Evolutionary conservation across 2,797 vertebrate species (phyloP).

Genomic region (Podarcis siculus): DNA sequence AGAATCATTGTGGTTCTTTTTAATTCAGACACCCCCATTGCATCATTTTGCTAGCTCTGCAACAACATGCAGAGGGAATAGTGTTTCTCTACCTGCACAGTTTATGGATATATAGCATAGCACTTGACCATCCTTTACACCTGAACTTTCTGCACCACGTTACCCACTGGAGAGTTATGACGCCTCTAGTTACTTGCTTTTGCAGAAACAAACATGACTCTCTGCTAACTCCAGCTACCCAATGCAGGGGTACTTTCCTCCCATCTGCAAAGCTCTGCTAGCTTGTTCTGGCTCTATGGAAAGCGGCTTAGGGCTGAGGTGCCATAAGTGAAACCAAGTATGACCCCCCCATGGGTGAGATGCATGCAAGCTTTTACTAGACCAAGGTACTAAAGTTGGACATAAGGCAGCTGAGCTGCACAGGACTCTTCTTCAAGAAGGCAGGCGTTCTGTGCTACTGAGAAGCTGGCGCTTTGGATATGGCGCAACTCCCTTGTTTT

Average conservation of each 20-base stretch:
- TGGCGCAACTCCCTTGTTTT: no score
- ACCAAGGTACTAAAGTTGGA: not conserved
- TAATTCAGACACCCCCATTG: not conserved
- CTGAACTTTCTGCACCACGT: not conserved
- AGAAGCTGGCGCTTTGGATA: not conserved
- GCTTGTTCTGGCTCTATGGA: not conserved
- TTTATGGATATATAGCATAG: not conserved
- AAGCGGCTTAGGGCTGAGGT: not conserved
- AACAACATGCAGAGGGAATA: not conserved
- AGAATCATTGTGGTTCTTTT: not conserved
- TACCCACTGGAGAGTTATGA: no score
- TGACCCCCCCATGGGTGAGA: not conserved
- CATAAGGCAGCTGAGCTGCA: not conserved
- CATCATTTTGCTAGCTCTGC: not conserved
- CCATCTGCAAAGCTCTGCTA: not conserved
- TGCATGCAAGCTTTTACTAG: not conserved
- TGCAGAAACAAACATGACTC: not conserved
- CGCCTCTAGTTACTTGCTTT: not conserved
- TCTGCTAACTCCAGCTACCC: not conserved
- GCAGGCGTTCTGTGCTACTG: not conserved
- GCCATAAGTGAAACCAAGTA: not conserved
- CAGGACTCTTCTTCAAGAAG: not conserved
- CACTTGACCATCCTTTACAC: not conserved
- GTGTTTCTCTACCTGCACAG: not conserved
- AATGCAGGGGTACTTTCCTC: not conserved